Evolutionary conservation across 1,140 invertebrate genomes (phyloP).

Genomic region (Drosophila dunni): DNA sequence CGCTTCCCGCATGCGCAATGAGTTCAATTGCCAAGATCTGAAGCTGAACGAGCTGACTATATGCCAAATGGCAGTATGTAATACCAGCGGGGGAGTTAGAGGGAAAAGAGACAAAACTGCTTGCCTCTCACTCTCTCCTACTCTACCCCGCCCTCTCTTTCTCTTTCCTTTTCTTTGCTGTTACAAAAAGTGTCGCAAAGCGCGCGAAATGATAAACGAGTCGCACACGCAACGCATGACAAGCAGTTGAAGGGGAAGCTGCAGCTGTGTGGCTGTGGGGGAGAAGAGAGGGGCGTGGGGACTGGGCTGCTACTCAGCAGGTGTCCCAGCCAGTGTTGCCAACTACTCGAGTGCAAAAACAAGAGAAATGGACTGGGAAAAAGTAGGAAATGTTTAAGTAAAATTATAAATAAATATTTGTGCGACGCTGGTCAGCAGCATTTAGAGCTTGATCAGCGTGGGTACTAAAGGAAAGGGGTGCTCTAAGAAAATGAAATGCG

Average conservation of each 20-base stretch:
- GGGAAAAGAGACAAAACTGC: not conserved
- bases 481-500: too few species aligned
- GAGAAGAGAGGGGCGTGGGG: not conserved
- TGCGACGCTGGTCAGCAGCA: too few species aligned
- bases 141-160: too few species aligned
- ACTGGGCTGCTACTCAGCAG: not conserved
- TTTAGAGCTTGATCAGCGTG: too few species aligned
- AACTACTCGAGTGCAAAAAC: too few species aligned
- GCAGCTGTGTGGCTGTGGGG: slow-evolving; percentile 8
- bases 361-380: too few species aligned
- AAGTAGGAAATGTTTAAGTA: too few species aligned
- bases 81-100: not conserved
- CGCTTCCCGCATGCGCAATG: slow-evolving; percentile 72
- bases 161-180: slow-evolving; percentile 21
- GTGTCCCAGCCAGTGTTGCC: not conserved
- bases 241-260: slow-evolving; percentile 42
- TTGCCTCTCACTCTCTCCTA: not conserved
- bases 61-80: slow-evolving; percentile 7
- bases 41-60: not conserved
- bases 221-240: slow-evolving; percentile 55
- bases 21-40: slow-evolving; percentile 52
- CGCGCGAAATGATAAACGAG: slow-evolving; percentile 77
- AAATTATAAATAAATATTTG: too few species aligned
- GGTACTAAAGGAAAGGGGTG: too few species aligned
- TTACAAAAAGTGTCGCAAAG: slow-evolving; percentile 79